Evolutionary conservation across 2,797 vertebrate genomes (phyloP).

Genomic region (Iguana delicatissima): DNA sequence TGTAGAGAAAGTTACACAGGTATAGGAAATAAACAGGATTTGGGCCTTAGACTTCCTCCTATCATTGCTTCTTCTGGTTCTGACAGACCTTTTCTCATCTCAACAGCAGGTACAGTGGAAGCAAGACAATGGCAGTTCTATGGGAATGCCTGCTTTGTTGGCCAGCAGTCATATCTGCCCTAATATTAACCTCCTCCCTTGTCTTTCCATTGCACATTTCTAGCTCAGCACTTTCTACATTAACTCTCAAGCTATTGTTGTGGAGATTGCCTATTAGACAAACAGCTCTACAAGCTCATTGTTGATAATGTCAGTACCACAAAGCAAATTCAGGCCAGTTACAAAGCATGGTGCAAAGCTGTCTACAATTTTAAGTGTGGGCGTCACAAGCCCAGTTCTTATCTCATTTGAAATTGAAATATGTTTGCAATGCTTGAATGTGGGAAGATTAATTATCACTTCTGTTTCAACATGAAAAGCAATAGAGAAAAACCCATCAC

Average conservation of each 20-base stretch:
- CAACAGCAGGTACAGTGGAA: background rate
- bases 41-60: no score
- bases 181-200: constrained; percentile 53
- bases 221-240: constrained; percentile 45
- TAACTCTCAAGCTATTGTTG: constrained; percentile 50
- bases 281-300: constrained; percentile 60
- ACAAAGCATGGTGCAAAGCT: constrained; percentile 70
- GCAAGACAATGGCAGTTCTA: background rate
- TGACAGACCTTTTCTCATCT: background rate
- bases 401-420: constrained; percentile 85
- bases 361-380: constrained; percentile 76
- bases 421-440: constrained; percentile 82
- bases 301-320: constrained; percentile 63
- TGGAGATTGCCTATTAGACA: constrained; percentile 58
- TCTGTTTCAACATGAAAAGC: constrained; percentile 85
- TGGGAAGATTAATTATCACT: constrained; percentile 93
- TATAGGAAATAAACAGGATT: no score
- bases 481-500: constrained; percentile 77
- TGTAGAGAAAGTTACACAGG: no score
- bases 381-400: constrained; percentile 73
- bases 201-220: constrained; percentile 53
- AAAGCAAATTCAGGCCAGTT: constrained; percentile 74
- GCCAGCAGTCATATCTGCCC: background rate
- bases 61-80: no score
- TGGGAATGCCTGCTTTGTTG: background rate